Evolutionary conservation across 2,888 invertebrate genomes (phyloP).

Genomic region (Cephus pulcher): DNA sequence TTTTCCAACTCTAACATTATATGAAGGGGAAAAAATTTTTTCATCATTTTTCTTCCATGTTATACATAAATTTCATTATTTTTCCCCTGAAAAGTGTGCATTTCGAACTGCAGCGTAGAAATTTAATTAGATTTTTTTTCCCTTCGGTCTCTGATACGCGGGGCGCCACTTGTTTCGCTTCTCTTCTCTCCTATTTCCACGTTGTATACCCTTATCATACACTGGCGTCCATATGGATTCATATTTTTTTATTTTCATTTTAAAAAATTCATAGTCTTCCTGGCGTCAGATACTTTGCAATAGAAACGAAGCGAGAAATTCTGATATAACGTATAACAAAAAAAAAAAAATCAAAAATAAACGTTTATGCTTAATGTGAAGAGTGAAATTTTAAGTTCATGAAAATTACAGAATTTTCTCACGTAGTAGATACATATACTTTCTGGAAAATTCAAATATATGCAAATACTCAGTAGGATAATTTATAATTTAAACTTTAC

Average conservation of each 20-base stretch:
- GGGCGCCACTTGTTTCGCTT: background rate
- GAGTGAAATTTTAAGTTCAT: background rate
- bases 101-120: background rate
- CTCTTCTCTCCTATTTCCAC: background rate
- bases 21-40: background rate
- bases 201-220: background rate
- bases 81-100: background rate
- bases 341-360: background rate
- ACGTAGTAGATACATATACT: background rate
- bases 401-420: background rate
- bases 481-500: no score
- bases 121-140: background rate
- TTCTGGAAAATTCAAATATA: background rate
- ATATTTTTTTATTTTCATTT: background rate
- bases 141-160: background rate
- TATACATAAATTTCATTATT: background rate
- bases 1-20: no score
- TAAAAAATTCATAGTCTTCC: background rate
- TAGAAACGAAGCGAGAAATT: background rate
- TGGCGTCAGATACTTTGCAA: background rate
- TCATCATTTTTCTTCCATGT: background rate
- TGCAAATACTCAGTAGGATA: background rate
- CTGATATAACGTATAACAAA: background rate
- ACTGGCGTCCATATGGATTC: background rate
- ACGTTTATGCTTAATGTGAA: background rate